Conservation (phyloP, 2,888 invertebrate species). For the Oithona nana region DNA sequence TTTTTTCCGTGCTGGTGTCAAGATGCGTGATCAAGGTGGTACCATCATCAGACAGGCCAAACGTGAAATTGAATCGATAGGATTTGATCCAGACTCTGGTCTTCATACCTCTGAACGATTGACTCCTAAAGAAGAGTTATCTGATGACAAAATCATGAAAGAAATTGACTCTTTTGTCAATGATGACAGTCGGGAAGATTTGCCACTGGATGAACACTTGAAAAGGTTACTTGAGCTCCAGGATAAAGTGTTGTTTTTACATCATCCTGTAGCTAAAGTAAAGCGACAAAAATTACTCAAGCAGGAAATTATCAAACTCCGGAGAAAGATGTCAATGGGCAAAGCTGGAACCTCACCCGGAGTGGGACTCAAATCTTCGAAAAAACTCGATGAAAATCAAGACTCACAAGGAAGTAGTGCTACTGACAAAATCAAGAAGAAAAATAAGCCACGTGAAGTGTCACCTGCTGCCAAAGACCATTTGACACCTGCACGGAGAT, state of each 20-base stretch:
- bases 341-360: conserved; percentile 3
- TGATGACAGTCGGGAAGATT: conserved; percentile 24
- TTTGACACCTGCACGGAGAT: not conserved
- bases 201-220: conserved; percentile 30
- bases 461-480: not conserved
- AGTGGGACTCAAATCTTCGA: not conserved
- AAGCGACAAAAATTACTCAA: conserved; percentile 36
- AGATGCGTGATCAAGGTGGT: conserved; percentile 72
- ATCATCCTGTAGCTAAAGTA: conserved; percentile 37
- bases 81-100: conserved; percentile 34
- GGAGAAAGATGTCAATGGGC: conserved; percentile 27
- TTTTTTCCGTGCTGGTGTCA: conserved; percentile 71
- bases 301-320: conserved; percentile 38
- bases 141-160: conserved; percentile 20
- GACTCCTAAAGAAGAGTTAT: conserved; percentile 18
- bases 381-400: not conserved
- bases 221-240: conserved; percentile 39
- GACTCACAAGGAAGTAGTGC: not conserved
- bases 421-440: not conserved
- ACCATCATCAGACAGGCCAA: conserved; percentile 56
- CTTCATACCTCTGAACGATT: conserved; percentile 22
- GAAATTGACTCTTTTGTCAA: conserved; percentile 27
- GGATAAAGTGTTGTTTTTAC: conserved; percentile 41
- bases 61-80: conserved; percentile 46
- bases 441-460: not conserved